Conservation (phyloP, 2,113 vertebrate species). For the Hoplias malabaricus region DNA sequence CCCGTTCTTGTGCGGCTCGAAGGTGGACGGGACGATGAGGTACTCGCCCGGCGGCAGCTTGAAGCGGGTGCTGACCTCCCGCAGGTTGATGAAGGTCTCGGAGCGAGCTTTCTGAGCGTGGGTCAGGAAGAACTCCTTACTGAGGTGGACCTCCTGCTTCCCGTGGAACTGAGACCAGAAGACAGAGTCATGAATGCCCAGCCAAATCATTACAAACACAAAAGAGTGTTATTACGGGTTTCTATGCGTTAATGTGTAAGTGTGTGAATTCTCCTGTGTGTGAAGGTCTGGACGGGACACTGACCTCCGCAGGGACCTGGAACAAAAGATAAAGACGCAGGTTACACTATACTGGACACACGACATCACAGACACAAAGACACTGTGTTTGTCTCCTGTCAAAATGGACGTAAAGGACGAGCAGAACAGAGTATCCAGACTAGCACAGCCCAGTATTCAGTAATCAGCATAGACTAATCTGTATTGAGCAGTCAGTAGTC, state of each 20-base stretch:
- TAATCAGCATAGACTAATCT: too few species aligned
- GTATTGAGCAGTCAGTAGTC: too few species aligned
- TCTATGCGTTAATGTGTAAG: not conserved
- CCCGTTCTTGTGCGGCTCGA: slow-evolving; percentile 78
- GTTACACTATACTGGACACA: not conserved
- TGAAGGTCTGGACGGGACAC: not conserved
- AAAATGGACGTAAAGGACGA: too few species aligned
- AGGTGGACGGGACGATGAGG: slow-evolving; percentile 82
- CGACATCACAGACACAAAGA: too few species aligned
- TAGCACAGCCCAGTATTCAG: too few species aligned
- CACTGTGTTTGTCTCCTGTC: too few species aligned
- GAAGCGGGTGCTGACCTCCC: slow-evolving; percentile 73
- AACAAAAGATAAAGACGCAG: slow-evolving; percentile 11
- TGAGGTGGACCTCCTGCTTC: slow-evolving; percentile 65
- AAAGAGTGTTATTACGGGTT: not conserved
- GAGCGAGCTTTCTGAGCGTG: slow-evolving; percentile 64
- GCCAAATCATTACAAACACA: not conserved
- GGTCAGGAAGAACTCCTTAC: slow-evolving; percentile 73
- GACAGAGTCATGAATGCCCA: not conserved
- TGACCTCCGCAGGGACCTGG: slow-evolving; percentile 50
- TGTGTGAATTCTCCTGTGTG: not conserved
- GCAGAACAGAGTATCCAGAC: too few species aligned
- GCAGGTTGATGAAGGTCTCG: slow-evolving; percentile 75
- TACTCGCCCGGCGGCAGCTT: slow-evolving; percentile 79
- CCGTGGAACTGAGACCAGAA: slow-evolving; percentile 57